Evolutionary conservation across 2,113 vertebrate genomes (phyloP).

Genomic region (Rhea americana): DNA sequence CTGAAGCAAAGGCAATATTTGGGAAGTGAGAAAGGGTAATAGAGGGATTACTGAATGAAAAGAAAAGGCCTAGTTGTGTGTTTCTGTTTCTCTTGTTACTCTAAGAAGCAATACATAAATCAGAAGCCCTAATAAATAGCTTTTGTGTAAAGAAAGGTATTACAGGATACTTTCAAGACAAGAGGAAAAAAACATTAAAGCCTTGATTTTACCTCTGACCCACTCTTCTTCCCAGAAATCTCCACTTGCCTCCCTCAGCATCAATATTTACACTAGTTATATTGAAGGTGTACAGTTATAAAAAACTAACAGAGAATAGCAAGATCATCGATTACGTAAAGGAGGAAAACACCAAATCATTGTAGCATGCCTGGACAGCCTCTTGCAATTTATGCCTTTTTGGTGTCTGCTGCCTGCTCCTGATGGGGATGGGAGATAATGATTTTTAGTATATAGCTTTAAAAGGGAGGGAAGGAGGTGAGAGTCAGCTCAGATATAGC

Average conservation of each 20-base stretch:
- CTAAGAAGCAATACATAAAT: background rate
- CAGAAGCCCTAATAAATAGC: background rate
- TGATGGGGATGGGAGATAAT: background rate
- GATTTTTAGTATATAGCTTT: background rate
- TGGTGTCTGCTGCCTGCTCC: background rate
- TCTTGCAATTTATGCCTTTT: background rate
- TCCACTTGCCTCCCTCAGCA: background rate
- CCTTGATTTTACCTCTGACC: background rate
- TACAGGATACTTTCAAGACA: background rate
- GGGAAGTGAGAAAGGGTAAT: conserved; percentile 3
- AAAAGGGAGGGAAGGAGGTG: background rate
- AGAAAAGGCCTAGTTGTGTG: background rate
- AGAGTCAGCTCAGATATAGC: background rate
- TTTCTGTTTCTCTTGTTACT: background rate
- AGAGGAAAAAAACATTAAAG: background rate
- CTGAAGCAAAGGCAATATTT: background rate
- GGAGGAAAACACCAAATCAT: background rate
- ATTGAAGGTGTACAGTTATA: background rate
- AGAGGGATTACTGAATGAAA: conserved; percentile 9
- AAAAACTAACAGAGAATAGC: background rate
- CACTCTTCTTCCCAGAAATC: conserved; percentile 14
- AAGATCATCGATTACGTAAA: background rate
- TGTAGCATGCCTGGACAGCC: background rate
- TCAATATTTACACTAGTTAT: conserved; percentile 32
- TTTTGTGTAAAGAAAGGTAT: background rate